phyloP scores from a whole-genome alignment of 2,888 invertebrate species.

The Trileptium ribeirensis region DNA sequence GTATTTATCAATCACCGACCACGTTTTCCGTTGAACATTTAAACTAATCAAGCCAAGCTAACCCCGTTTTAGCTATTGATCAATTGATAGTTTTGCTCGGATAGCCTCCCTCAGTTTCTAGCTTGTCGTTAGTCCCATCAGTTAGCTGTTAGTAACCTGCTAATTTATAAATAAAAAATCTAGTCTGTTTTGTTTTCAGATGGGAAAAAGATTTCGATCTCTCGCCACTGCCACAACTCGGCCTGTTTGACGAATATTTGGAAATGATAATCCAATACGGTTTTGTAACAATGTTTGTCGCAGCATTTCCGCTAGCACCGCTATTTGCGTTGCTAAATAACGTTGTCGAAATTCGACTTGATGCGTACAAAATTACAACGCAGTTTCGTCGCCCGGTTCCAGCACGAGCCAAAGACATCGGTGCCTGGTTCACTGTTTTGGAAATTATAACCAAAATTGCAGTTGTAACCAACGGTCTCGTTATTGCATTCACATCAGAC shows the following conservation, averaged over 20 bases:
- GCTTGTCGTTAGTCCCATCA: no score
- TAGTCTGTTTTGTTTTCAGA: no score
- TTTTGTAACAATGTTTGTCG: slow-evolving; percentile 90
- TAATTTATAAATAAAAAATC: no score
- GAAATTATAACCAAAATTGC: slow-evolving; percentile 84
- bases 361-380: slow-evolving; percentile 79
- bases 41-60: no score
- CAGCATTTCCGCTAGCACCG: no score
- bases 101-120: no score
- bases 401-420: slow-evolving; percentile 18
- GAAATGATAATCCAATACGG: slow-evolving; percentile 96
- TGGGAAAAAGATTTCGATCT: slow-evolving; percentile 2
- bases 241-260: slow-evolving; percentile 82
- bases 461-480: slow-evolving; percentile 86
- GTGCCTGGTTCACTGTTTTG: slow-evolving; percentile 65
- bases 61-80: no score
- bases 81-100: no score
- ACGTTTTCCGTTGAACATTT: no score
- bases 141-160: no score
- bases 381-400: slow-evolving; percentile 70
- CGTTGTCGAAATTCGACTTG: slow-evolving; percentile 82
- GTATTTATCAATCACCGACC: no score
- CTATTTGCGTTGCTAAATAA: slow-evolving; percentile 88
- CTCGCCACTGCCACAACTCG: not conserved
- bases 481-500: slow-evolving; percentile 91